A percentile compares a stretch with the other conserved stretches of the same genome.
Evolutionary conservation across 2,888 invertebrate genomes (phyloP).

Genomic region (Aporophyla lueneburgensis): DNA sequence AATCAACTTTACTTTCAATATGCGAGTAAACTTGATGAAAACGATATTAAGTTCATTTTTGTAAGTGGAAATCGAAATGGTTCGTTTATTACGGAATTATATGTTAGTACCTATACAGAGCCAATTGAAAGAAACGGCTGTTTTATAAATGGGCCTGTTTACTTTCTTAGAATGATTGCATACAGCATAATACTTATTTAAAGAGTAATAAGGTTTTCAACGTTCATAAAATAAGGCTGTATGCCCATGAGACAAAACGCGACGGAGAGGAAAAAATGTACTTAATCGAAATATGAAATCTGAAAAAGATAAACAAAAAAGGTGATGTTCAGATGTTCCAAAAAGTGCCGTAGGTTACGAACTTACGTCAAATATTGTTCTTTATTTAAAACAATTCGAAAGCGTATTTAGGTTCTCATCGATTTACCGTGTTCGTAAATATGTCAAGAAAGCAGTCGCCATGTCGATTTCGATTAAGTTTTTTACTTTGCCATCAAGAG

Average conservation of each 20-base stretch:
- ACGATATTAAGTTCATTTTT: neutral
- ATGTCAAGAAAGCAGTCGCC: conserved; percentile 53
- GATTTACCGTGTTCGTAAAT: conserved; percentile 58
- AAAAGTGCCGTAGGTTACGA: neutral
- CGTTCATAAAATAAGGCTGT: conserved; percentile 37
- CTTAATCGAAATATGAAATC: neutral
- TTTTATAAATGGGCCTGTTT: conserved; percentile 11
- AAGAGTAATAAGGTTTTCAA: conserved; percentile 34
- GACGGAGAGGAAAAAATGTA: neutral
- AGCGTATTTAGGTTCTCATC: conserved; percentile 34
- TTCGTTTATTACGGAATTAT: neutral
- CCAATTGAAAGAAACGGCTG: neutral
- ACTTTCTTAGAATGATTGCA: conserved; percentile 15
- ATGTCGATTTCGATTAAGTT: conserved; percentile 53
- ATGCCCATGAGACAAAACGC: neutral
- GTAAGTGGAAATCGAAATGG: no score
- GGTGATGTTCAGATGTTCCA: neutral
- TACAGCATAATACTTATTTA: conserved; percentile 9
- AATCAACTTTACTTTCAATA: conserved; percentile 17
- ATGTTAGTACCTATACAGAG: neutral
- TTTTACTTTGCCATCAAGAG: conserved; percentile 50
- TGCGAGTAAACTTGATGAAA: neutral
- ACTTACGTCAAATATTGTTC: neutral
- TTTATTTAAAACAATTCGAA: conserved; percentile 2
- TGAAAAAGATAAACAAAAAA: neutral